Evolutionary conservation across 2,888 invertebrate species (phyloP).

Genomic region (Mythimna pallens): DNA sequence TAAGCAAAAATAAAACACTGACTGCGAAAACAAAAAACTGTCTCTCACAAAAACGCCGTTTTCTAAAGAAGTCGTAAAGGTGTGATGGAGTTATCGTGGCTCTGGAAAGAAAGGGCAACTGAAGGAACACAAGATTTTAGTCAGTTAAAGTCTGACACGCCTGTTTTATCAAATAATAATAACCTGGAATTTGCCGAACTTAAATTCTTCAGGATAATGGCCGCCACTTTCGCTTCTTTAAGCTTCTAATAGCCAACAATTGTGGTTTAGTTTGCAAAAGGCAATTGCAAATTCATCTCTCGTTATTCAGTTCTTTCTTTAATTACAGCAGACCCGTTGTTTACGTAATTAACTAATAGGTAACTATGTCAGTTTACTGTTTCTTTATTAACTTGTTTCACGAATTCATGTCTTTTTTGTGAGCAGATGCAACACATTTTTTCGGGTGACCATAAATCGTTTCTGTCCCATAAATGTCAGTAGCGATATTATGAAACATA

Average conservation of each 20-base stretch:
- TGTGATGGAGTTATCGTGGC: too few species aligned
- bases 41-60: too few species aligned
- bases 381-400: slow-evolving; percentile 6
- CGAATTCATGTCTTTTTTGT: slow-evolving; percentile 12
- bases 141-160: too few species aligned
- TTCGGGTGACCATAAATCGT: slow-evolving; percentile 45
- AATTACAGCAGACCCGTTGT: slow-evolving; percentile 14
- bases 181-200: too few species aligned
- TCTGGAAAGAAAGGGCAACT: too few species aligned
- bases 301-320: slow-evolving; percentile 14
- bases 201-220: too few species aligned
- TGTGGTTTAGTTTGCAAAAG: neutral
- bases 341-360: slow-evolving; percentile 10
- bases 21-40: too few species aligned
- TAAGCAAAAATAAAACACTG: too few species aligned
- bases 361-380: slow-evolving; percentile 4
- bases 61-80: too few species aligned
- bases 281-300: slow-evolving; percentile 30
- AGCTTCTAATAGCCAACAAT: neutral
- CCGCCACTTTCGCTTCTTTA: too few species aligned
- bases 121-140: too few species aligned
- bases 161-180: too few species aligned
- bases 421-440: slow-evolving; percentile 18
- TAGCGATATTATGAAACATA: slow-evolving; percentile 44
- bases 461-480: slow-evolving; percentile 54